Evolutionary conservation across 2,888 invertebrate genomes (phyloP).

Genomic region (Teleiodes luculella): DNA sequence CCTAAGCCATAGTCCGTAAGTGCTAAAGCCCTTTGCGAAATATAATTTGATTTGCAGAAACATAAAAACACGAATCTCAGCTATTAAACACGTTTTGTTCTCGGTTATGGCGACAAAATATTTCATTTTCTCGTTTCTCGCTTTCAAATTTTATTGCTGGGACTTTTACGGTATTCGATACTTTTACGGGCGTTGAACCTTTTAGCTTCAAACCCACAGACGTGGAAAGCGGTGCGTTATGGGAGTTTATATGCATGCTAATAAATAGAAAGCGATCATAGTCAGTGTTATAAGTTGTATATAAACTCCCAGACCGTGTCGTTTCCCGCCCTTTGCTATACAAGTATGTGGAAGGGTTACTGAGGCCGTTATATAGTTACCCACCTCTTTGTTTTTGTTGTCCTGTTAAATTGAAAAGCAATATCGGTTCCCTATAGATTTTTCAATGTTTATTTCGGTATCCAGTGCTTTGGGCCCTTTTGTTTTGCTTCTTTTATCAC

Average conservation of each 20-base stretch:
- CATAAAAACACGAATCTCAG: conserved; percentile 32
- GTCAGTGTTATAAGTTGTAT: too few relatives aligned
- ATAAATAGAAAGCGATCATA: too few relatives aligned
- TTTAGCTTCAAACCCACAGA: too few relatives aligned
- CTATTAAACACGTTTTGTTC: conserved; percentile 47
- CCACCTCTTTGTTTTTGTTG: conserved; percentile 41
- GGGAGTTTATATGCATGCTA: too few relatives aligned
- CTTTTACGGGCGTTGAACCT: conserved; percentile 66
- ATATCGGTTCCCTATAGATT: conserved; percentile 18
- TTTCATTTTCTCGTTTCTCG: conserved; percentile 63
- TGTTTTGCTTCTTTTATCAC: too few relatives aligned
- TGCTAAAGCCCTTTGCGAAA: too few relatives aligned
- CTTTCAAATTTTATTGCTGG: conserved; percentile 63
- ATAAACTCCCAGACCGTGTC: too few relatives aligned
- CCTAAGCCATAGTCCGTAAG: too few relatives aligned
- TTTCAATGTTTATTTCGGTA: too few relatives aligned
- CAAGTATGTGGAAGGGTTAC: conserved; percentile 45
- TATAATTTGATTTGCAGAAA: conserved; percentile 7
- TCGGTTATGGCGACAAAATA: conserved; percentile 47
- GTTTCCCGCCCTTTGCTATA: too few relatives aligned
- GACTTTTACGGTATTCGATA: conserved; percentile 63
- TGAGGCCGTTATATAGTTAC: conserved; percentile 35
- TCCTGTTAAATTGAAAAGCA: conserved; percentile 37
- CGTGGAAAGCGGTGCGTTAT: too few relatives aligned
- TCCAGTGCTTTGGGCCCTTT: too few relatives aligned